These are phyloP conservation scores for Macrochelys suwanniensis DNA, from an alignment of 2,797 vertebrate species.

Conservation along the genomic window DNA sequence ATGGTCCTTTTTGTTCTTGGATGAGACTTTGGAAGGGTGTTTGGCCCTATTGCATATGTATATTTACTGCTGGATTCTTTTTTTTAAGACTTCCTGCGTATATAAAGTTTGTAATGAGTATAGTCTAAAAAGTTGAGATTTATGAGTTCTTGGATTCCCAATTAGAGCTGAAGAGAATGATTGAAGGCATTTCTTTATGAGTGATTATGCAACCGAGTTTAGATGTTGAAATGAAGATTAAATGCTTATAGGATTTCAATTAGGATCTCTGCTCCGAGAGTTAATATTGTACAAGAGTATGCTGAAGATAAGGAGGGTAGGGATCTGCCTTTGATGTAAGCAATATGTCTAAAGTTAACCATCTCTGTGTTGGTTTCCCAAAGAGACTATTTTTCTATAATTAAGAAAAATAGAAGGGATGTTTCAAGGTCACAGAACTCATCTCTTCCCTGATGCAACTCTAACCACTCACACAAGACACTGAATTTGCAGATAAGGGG, in stretches of 20 bases:
- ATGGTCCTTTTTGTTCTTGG: neutral
- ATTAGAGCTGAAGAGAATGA: conserved; percentile 33
- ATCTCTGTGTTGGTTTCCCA: neutral
- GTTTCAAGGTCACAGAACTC: neutral
- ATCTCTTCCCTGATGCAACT: neutral
- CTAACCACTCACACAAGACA: neutral
- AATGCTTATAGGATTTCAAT: conserved; percentile 50
- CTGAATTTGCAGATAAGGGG: neutral
- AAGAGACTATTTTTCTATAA: neutral
- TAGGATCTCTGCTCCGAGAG: conserved; percentile 11
- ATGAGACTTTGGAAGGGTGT: neutral
- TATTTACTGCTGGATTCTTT: neutral
- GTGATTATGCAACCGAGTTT: conserved; percentile 31
- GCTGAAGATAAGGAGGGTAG: neutral
- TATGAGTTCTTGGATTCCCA: neutral
- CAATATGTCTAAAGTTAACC: neutral
- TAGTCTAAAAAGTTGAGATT: conserved; percentile 12
- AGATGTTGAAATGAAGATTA: conserved; percentile 36
- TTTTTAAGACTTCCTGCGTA: conserved; percentile 9
- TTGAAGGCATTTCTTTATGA: conserved; percentile 17
- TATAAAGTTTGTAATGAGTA: neutral
- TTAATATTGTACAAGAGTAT: conserved; percentile 28
- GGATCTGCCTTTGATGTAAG: neutral
- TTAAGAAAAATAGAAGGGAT: neutral
- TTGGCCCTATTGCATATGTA: neutral